Base-by-base conservation (phyloP, 2,888 invertebrate species). In the Agonopterix alstromeriana region DNA sequence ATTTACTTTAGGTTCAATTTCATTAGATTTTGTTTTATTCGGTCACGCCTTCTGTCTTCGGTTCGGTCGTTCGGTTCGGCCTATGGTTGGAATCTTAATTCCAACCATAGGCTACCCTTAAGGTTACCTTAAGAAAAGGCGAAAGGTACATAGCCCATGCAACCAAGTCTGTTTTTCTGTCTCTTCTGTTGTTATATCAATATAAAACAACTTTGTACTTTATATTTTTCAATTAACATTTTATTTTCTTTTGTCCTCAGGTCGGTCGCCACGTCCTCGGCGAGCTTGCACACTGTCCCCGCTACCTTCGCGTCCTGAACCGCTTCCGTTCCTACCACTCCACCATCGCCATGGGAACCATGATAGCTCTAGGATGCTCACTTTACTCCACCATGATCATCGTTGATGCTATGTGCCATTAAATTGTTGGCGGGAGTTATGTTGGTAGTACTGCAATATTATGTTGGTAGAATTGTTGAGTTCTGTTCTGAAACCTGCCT, bases 271-370 rank as follows among this genome's bases (percentile, higher is more conserved):
- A 94, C 60, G 86, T 93, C 42, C 89, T 93, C 35, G 94, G 95
- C 47, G 90, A 92, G 57, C 82, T 96, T 27, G 90, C 92, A 11
- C 91, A 93, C 67, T 95, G 95, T 70, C 94, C 95, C 0, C 93
- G 94, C 70, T 97, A 96, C 82, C 86, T 94, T 60, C 91, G 91
- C 64, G 91, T 95, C 10, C 92, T 96, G 67, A 91, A 90, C 57
- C 87, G 91, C 35, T 97, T 97, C 83, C 91, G 96, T 46, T 90
- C 91, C 42, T 91, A 93, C 47, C 97, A 97, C 82, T 93, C 94
- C 72, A 89, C 89, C 52, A 94, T 95, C 61, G 96, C 96, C 10
- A 92, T 94, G 76, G 94, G 95, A 49, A 96, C 96, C 67, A 91
- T 97, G 80, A 84, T 88, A 55, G 69, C 79, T 1, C 74, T 87